Conservation (phyloP, 2,797 vertebrate species). For the Fratercula arctica region DNA sequence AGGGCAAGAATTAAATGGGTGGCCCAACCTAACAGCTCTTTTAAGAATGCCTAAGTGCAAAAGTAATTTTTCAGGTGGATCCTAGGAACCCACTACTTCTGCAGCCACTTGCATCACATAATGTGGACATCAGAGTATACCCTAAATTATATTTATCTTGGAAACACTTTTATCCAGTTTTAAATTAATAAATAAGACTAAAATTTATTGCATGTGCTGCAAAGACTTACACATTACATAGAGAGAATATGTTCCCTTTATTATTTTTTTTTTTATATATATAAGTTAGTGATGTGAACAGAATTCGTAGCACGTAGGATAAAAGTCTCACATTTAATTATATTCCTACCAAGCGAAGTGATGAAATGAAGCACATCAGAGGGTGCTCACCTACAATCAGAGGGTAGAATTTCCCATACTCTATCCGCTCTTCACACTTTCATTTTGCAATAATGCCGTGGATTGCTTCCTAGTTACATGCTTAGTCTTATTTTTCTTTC, state of each 20-base stretch:
- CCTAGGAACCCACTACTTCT: neutral
- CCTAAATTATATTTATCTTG: neutral
- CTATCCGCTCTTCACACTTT: neutral
- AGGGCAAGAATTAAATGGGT: neutral
- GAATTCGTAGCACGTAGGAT: neutral
- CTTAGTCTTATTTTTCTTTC: neutral
- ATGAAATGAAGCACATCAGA: neutral
- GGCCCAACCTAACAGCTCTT: neutral
- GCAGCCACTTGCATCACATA: too few species aligned
- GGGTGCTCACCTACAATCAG: neutral
- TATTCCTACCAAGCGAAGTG: neutral
- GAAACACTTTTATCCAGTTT: neutral
- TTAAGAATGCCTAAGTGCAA: neutral
- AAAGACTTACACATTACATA: neutral
- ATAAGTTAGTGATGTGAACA: neutral
- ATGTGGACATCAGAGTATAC: neutral
- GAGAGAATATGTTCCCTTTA: fast-evolving
- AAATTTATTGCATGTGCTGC: neutral
- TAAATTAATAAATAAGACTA: neutral
- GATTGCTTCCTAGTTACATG: neutral
- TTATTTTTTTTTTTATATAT: neutral
- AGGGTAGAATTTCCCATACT: neutral
- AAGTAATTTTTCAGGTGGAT: neutral
- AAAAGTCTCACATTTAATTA: neutral
- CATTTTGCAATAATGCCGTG: neutral